These are phyloP conservation scores for Dinocampus coccinellae DNA, from an alignment of 2,888 invertebrate genomes.

Conservation along the genomic window DNA sequence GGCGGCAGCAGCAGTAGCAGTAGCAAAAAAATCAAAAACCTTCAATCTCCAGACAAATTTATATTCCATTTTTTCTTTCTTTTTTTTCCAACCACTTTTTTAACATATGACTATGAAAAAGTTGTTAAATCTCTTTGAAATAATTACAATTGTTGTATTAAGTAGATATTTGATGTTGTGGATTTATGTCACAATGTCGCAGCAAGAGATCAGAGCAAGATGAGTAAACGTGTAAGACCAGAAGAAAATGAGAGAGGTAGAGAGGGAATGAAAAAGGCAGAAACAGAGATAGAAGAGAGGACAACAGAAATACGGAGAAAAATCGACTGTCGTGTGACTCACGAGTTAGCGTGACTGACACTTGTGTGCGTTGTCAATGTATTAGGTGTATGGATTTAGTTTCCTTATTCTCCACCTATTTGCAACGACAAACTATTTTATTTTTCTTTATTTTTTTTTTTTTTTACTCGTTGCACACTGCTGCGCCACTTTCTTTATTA, in stretches of 20 bases:
- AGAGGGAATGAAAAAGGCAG: not conserved
- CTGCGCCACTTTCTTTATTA: slow-evolving; percentile 51
- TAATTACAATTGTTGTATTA: too few species aligned
- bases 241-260: slow-evolving; percentile 25
- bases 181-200: not conserved
- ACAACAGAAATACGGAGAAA: slow-evolving; percentile 14
- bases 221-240: not conserved
- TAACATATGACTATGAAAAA: too few species aligned
- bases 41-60: too few species aligned
- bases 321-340: slow-evolving; percentile 31
- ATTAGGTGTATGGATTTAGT: slow-evolving; percentile 16
- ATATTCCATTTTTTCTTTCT: too few species aligned
- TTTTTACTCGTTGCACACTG: slow-evolving; percentile 50
- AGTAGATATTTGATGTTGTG: not conserved
- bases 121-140: too few species aligned
- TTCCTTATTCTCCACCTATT: not conserved
- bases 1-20: too few species aligned
- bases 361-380: slow-evolving; percentile 33
- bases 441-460: not conserved
- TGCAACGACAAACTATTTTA: not conserved
- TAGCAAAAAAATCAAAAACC: too few species aligned
- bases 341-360: slow-evolving; percentile 33
- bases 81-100: too few species aligned
- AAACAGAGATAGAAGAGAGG: slow-evolving; percentile 6
- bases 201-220: not conserved